Evolutionary conservation across 2,888 invertebrate species (phyloP).

Genomic region (Leptinotarsa juncta): DNA sequence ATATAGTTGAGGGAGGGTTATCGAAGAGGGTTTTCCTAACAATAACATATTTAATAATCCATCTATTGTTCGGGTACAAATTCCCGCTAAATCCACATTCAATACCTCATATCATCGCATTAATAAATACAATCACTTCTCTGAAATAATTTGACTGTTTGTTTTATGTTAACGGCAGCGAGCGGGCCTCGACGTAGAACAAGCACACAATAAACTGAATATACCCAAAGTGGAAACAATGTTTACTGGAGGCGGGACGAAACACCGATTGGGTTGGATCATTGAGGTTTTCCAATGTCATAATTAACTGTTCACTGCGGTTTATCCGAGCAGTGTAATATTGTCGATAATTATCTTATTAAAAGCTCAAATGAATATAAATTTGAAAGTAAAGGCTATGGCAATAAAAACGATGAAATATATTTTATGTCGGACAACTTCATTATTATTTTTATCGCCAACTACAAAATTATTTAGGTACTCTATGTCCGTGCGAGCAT

Average conservation of each 20-base stretch:
- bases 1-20: constrained; percentile 39
- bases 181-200: constrained; percentile 31
- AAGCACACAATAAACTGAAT: constrained; percentile 39
- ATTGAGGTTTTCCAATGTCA: background rate
- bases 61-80: constrained; percentile 57
- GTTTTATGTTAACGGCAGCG: constrained; percentile 58
- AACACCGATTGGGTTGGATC: background rate
- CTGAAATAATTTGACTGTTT: constrained; percentile 66
- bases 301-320: background rate
- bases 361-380: too few relatives aligned
- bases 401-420: too few relatives aligned
- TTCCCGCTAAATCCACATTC: constrained; percentile 58
- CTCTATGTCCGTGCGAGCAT: too few relatives aligned
- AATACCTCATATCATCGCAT: constrained; percentile 60
- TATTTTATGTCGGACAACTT: too few relatives aligned
- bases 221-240: constrained; percentile 5
- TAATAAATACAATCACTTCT: constrained; percentile 63
- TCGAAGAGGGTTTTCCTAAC: constrained; percentile 50
- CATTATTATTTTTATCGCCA: too few relatives aligned
- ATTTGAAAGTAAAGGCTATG: too few relatives aligned
- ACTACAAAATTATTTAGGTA: too few relatives aligned
- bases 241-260: constrained; percentile 12
- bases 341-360: too few relatives aligned
- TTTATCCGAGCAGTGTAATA: too few relatives aligned
- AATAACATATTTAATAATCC: constrained; percentile 61